Percentiles rank a stretch among this genome's conserved stretches.
Evolutionary conservation across 2,113 vertebrate species (phyloP).

Genomic region (Tyrannus savana): DNA sequence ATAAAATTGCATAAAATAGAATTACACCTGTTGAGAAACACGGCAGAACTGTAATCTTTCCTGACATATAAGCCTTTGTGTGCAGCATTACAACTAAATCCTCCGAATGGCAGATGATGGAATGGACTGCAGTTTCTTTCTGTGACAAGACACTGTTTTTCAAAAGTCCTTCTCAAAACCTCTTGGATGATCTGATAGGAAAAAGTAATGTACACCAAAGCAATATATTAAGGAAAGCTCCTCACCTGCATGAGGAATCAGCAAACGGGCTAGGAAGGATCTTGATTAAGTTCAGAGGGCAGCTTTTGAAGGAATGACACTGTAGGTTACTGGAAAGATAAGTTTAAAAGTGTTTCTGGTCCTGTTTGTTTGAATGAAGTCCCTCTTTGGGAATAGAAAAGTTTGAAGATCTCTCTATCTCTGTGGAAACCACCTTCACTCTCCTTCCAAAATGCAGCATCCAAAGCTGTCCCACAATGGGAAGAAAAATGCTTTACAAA

Average conservation of each 20-base stretch:
- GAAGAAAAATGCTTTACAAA: slow-evolving; percentile 9
- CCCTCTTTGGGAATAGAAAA: neutral
- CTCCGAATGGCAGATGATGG: neutral
- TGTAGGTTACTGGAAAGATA: neutral
- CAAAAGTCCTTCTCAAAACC: neutral
- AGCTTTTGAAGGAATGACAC: neutral
- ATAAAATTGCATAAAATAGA: neutral
- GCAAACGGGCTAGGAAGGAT: neutral
- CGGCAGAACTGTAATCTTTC: neutral
- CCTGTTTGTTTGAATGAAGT: neutral
- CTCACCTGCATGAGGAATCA: neutral
- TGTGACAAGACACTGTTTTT: neutral
- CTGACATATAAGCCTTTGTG: neutral
- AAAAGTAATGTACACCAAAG: neutral
- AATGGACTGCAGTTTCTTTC: neutral
- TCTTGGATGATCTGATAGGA: neutral
- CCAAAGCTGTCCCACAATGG: neutral
- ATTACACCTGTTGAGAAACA: neutral
- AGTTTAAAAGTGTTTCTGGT: neutral
- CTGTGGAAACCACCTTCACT: slow-evolving; percentile 8
- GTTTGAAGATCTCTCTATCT: neutral
- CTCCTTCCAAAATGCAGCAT: neutral
- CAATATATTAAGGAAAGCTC: neutral
- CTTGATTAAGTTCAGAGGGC: neutral
- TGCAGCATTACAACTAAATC: neutral